Evolutionary conservation across 37 sponge, comb jelly and placozoan species (phyloP).

Genomic region (Aplysina aerophoba): DNA sequence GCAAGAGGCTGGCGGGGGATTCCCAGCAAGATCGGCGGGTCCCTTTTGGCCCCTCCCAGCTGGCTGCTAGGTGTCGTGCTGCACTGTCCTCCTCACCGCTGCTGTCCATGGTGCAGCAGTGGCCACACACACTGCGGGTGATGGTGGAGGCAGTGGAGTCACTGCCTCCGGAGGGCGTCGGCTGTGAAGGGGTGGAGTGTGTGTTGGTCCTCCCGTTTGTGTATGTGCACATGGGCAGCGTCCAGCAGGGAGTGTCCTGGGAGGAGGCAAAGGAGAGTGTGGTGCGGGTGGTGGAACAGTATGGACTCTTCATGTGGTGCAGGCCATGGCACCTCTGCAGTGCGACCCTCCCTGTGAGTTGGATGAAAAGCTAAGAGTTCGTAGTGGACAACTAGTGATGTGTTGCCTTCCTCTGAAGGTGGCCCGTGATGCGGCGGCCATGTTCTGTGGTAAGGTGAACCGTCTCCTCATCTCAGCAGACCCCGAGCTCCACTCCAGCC

Average conservation of each 20-base stretch:
- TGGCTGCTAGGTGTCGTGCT: not conserved
- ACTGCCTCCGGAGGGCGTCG: not conserved
- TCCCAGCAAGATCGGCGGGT: not conserved
- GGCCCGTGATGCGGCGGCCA: not conserved
- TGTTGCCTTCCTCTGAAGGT: not conserved
- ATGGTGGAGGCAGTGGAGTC: not conserved
- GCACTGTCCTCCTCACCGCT: not conserved
- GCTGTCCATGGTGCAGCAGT: not conserved
- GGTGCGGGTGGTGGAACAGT: not conserved
- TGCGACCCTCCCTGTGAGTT: constrained; percentile 3
- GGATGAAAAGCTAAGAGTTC: too few relatives aligned
- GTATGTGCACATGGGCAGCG: not conserved
- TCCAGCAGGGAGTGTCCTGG: not conserved
- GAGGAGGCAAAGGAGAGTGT: not conserved
- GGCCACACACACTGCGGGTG: not conserved
- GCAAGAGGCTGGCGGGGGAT: too few relatives aligned
- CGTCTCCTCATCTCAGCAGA: not conserved
- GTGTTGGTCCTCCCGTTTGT: constrained; percentile 13
- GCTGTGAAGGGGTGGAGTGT: not conserved
- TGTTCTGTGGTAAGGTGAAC: not conserved
- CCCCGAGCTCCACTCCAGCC: constrained; percentile 9
- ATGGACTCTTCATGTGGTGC: not conserved
- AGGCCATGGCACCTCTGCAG: constrained; percentile 10
- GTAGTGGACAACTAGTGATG: too few relatives aligned
- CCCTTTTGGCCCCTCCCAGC: not conserved